A percentile compares a stretch with the other conserved stretches of the same genome.
Evolutionary conservation across 2,888 invertebrate genomes (phyloP).

Genomic region (Hirudinaria manillensis): DNA sequence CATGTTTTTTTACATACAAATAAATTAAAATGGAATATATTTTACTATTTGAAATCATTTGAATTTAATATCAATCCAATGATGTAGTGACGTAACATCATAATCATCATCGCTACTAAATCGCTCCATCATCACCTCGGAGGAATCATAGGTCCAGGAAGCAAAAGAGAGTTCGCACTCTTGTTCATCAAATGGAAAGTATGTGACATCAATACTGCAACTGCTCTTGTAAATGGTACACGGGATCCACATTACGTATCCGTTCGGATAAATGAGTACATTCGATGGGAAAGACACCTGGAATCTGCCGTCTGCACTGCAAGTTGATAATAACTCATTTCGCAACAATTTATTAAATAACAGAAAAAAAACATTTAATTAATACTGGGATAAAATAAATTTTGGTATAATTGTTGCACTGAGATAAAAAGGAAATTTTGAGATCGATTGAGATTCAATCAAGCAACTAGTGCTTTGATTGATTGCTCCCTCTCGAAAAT

Average conservation of each 20-base stretch:
- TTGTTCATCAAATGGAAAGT: conserved; percentile 99
- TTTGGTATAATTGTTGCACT: too few relatives aligned
- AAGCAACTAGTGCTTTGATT: too few relatives aligned
- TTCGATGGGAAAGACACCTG: conserved; percentile 98
- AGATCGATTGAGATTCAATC: too few relatives aligned
- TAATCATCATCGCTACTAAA: background rate
- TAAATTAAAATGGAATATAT: too few relatives aligned
- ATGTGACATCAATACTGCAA: conserved; percentile 97
- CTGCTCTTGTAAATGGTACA: conserved; percentile 99
- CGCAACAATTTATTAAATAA: background rate
- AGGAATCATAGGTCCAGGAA: conserved; percentile 52
- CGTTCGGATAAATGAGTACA: conserved; percentile 89
- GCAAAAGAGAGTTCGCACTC: conserved; percentile 99
- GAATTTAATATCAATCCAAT: too few relatives aligned
- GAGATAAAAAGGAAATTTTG: too few relatives aligned
- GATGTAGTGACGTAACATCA: too few relatives aligned
- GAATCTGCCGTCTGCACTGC: conserved; percentile 98
- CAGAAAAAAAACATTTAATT: too few relatives aligned
- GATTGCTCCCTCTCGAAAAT: too few relatives aligned
- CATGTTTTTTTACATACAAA: too few relatives aligned
- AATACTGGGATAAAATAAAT: too few relatives aligned
- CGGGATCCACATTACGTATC: conserved; percentile 87
- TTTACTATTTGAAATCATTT: too few relatives aligned
- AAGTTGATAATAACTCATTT: conserved; percentile 8
- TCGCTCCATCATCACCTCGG: conserved; percentile 42